Conservation (phyloP, 2,888 invertebrate species). For the Agrilus biguttatus region DNA sequence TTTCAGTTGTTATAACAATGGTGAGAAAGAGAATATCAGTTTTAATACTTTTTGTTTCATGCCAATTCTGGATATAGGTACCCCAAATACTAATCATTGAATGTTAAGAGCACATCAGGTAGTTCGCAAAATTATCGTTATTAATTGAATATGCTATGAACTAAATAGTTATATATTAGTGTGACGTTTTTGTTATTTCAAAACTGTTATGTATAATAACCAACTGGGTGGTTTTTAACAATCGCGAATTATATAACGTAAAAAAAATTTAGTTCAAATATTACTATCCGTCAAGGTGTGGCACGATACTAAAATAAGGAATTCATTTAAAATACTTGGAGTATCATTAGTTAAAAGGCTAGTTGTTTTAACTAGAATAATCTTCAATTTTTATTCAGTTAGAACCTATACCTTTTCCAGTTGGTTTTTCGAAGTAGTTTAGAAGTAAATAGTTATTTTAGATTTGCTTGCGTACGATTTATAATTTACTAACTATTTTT, state of each 20-base stretch:
- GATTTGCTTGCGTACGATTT: neutral
- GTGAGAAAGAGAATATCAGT: too few relatives aligned
- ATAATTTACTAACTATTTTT: neutral
- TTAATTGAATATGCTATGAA: constrained; percentile 8
- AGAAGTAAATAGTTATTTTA: neutral
- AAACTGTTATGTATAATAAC: constrained; percentile 4
- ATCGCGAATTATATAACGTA: too few relatives aligned
- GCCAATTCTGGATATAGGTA: constrained; percentile 25
- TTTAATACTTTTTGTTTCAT: constrained; percentile 22
- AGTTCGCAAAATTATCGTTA: constrained; percentile 7
- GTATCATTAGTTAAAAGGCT: too few relatives aligned
- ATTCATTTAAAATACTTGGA: too few relatives aligned
- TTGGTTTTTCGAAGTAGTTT: neutral
- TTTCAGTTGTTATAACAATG: neutral
- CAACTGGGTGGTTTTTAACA: too few relatives aligned
- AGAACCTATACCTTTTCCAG: too few relatives aligned
- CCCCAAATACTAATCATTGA: constrained; percentile 32
- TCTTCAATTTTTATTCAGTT: too few relatives aligned
- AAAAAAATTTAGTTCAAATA: too few relatives aligned
- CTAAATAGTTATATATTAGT: constrained; percentile 2
- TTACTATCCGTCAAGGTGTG: too few relatives aligned
- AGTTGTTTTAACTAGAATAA: too few relatives aligned
- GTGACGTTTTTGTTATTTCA: constrained; percentile 16
- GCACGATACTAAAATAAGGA: too few relatives aligned
- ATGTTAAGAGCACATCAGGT: constrained; percentile 23